Evolutionary conservation across 2,888 invertebrate genomes (phyloP).

Genomic region (Stratiomys singularior): DNA sequence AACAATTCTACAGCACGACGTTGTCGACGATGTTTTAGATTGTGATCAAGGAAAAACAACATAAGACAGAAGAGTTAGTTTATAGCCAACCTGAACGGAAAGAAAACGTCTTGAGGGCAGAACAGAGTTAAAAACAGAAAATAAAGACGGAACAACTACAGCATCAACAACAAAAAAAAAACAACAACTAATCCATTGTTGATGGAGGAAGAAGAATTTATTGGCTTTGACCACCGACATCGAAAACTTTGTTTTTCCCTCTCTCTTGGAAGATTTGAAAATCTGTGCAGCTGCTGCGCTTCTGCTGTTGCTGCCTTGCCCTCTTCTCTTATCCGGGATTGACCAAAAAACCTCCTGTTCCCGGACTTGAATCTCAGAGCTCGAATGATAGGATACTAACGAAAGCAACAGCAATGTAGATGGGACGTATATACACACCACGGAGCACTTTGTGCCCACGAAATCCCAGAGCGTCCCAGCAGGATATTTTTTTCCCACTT

Average conservation of each 20-base stretch:
- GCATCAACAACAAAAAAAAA: slow-evolving; percentile 45
- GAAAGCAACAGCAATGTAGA: background rate
- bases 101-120: slow-evolving; percentile 2
- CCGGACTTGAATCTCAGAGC: too few species aligned
- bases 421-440: slow-evolving; percentile 28
- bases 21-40: background rate
- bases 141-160: slow-evolving; percentile 42
- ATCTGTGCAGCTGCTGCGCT: slow-evolving; percentile 49
- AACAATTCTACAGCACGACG: slow-evolving; percentile 2
- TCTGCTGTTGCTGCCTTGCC: too few species aligned
- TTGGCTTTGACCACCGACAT: slow-evolving; percentile 51
- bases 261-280: slow-evolving; percentile 22
- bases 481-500: slow-evolving; percentile 44
- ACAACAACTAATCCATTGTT: slow-evolving; percentile 42
- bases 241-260: slow-evolving; percentile 50
- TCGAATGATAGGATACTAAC: too few species aligned
- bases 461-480: slow-evolving; percentile 44
- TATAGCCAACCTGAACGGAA: slow-evolving; percentile 24
- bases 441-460: slow-evolving; percentile 33
- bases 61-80: slow-evolving; percentile 16
- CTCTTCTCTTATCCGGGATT: background rate
- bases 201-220: slow-evolving; percentile 50
- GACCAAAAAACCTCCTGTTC: background rate
- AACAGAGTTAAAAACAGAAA: slow-evolving; percentile 12
- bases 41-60: slow-evolving; percentile 23